A percentile compares a stretch with the other conserved stretches of the same genome.
Conservation (phyloP, 2,888 invertebrate genomes). For the Tetrapedia diversipes region DNA sequence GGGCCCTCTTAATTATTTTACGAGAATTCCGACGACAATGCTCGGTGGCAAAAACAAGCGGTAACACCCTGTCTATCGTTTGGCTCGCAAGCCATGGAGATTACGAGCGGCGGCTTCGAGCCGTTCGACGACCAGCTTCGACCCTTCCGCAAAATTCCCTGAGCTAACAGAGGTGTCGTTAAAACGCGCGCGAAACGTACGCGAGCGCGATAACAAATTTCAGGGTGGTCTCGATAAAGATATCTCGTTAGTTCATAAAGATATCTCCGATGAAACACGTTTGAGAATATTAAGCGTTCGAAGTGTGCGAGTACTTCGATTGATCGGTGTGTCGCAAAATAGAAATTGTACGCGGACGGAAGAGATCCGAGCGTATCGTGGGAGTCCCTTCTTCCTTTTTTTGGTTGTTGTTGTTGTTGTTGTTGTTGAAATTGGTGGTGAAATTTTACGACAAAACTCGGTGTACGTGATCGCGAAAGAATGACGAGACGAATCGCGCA, state of each 20-base stretch:
- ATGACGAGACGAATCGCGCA: slow-evolving; percentile 73
- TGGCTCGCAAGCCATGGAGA: slow-evolving; percentile 65
- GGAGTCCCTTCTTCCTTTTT: slow-evolving; percentile 17
- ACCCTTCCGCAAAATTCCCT: slow-evolving; percentile 18
- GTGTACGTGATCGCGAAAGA: slow-evolving; percentile 68
- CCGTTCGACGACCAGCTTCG: background rate
- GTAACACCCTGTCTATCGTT: slow-evolving; percentile 78
- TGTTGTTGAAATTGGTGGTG: no score
- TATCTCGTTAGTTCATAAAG: slow-evolving; percentile 17
- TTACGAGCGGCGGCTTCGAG: slow-evolving; percentile 55
- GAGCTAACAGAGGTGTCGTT: slow-evolving; percentile 16
- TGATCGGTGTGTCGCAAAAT: background rate
- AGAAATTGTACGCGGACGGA: background rate
- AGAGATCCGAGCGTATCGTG: background rate
- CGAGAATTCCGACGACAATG: slow-evolving; percentile 82
- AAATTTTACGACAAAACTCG: slow-evolving; percentile 72
- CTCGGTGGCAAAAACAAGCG: slow-evolving; percentile 79
- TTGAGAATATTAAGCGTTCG: background rate
- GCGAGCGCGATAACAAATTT: slow-evolving; percentile 38
- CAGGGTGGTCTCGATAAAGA: slow-evolving; percentile 12
- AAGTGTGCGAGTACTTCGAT: no score
- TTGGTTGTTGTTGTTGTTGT: no score
- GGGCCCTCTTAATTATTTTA: slow-evolving; percentile 81
- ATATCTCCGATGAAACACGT: slow-evolving; percentile 19
- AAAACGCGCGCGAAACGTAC: slow-evolving; percentile 16